Evolutionary conservation across 2,797 vertebrate species (phyloP), one percentile per base, ranked within the genome.

Genomic region (Moxostoma hubbsi): DNA sequence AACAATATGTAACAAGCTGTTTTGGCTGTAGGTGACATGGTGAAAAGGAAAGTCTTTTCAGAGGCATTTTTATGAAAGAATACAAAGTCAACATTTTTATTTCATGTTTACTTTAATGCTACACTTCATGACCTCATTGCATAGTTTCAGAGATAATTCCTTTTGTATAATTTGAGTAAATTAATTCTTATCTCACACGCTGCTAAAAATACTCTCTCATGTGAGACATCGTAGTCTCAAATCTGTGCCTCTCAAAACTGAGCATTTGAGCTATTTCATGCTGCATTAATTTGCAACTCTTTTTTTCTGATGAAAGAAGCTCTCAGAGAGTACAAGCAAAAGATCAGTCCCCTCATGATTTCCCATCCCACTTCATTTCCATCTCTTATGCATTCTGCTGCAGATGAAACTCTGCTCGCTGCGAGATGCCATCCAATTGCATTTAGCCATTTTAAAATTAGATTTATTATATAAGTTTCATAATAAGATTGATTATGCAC

Each of bases 331-430:
- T 4, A 24, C 7, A 10, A 50, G 16, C 47, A 15, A 72, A 46
- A 61, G 57, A 49, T 83, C 81, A 83, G 66, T 86, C 85, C 85
- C 61, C 86, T 69, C 83, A 68, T 84, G 88, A 53, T 68, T 85
- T 86, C 87, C 58, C 78, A 80, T 84, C 86, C 80, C 88, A 86
- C 83, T 80, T 62, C 45, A 71, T 77, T 70, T 81, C 12, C 81
- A 73, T 88, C 85, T 75, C 81, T 83, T 79, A 53, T 59, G 88
- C 87, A 85, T 82, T 79, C 81, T 80, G 58, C 81, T 24, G 36
- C 80, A 85, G 82, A 91, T 88, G 85, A 89, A 82, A 88, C 80
- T 82, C 75, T 54, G 13, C 81, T 83, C 71, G 77, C 82, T 86
- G 84, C 87, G 75, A 85, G 75, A 86, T 86, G 80, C 77, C 83